Conservation (phyloP, 2,113 vertebrate genomes). For the Oreotragus oreotragus region DNA sequence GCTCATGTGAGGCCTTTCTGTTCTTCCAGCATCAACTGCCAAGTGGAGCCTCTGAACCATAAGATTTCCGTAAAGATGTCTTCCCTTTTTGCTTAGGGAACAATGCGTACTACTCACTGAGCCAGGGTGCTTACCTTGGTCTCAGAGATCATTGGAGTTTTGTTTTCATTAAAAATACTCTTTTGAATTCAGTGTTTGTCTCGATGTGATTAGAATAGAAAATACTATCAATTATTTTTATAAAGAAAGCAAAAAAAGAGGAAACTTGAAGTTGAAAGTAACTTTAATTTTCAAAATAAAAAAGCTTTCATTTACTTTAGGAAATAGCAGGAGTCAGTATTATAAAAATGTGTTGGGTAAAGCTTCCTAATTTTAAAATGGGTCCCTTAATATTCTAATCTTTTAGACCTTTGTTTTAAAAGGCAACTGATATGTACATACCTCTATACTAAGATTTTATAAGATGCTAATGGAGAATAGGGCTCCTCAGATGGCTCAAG, state of each 20-base stretch:
- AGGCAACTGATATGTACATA: neutral
- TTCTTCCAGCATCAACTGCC: neutral
- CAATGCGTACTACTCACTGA: neutral
- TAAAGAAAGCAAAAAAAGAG: conserved; percentile 33
- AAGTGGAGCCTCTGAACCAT: neutral
- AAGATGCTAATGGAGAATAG: neutral
- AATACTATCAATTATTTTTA: neutral
- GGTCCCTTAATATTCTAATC: neutral
- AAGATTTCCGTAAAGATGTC: neutral
- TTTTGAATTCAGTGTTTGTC: conserved; percentile 15
- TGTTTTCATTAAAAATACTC: conserved; percentile 29
- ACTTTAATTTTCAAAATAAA: neutral
- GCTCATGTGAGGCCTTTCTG: neutral
- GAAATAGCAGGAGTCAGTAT: neutral
- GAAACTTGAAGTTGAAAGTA: neutral
- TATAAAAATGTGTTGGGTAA: conserved; percentile 1
- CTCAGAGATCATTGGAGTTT: neutral
- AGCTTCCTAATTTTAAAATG: neutral
- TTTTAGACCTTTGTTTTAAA: conserved; percentile 21
- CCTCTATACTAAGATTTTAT: neutral
- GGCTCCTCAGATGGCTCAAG: neutral
- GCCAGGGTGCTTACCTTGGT: conserved; percentile 28
- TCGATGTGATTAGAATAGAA: neutral
- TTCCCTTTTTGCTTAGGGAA: conserved; percentile 3
- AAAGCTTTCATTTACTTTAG: neutral